Base-by-base conservation (phyloP, 2,888 invertebrate species). In the Conus canariensis region DNA sequence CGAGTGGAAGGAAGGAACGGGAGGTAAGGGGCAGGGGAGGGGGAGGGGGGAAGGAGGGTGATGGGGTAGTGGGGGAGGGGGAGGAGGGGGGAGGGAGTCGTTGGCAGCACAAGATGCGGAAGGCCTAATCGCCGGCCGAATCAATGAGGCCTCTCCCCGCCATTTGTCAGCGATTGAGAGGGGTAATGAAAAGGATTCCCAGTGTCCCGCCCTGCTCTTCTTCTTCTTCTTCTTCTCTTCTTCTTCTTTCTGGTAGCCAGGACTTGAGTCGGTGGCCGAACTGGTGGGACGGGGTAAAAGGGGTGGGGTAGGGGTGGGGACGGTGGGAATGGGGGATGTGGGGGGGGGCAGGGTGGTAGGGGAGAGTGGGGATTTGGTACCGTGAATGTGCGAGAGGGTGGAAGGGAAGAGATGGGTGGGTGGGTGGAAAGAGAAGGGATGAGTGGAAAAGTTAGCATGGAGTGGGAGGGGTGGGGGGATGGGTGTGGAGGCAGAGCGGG, bases 91-190 rank as follows among this genome's bases (percentile, higher is more conserved):
- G 56, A 16, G 4, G 85, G 85, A 64, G 30, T 83, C 85, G 64
- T 85, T 85, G 85, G 83, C 67, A 85, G 85, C 30, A 6, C 85
- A 85, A 89, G 83, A 89, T 77, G 85, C 9, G 80, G 10, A 70
- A n/a, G 85, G 45, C 58, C 85, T 85, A 89, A 89, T 89, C 89
- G 85, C 67, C 59, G 25, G 58, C 74, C 85, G 89, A 89, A 89
- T 89, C 89, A 89, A 85, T 85, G 85, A 89, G 85, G 89, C 85
- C 82, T 80, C 82, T 85, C 67, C 58, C 89, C 59, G 85, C 89
- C 89, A 89, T 89, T 89, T 89, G 89, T 89, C 89, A 89, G 89
- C 89, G 67, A 85, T 89, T 82, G 85, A 56, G 70, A 64, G 16
- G 64, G 89, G 83, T 85, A 89, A 89, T 89, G 89, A 89, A 89